A percentile compares a stretch with the other conserved stretches of the same genome.
These are phyloP conservation scores for Leptopilina boulardi DNA, from an alignment of 1,140 invertebrate species.

Conservation along the genomic window DNA sequence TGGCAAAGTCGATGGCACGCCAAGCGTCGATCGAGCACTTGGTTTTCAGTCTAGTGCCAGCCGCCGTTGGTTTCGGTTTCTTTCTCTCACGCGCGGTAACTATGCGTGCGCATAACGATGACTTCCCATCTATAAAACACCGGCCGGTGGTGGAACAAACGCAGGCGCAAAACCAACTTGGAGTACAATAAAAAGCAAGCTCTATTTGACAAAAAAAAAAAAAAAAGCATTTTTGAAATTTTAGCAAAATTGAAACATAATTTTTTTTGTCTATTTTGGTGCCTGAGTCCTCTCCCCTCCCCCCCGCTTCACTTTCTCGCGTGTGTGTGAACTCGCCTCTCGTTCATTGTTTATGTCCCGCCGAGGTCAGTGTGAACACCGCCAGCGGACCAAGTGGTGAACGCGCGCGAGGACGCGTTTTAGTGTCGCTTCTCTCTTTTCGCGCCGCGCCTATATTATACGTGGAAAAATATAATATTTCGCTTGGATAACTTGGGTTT, in stretches of 20 bases:
- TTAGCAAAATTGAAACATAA: too few species aligned
- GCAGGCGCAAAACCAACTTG: slow-evolving; percentile 42
- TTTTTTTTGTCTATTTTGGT: too few species aligned
- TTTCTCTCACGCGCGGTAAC: background rate
- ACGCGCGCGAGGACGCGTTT: slow-evolving; percentile 12
- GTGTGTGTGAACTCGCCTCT: slow-evolving; percentile 28
- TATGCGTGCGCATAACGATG: slow-evolving; percentile 10
- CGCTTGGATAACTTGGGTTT: background rate
- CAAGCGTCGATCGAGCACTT: slow-evolving; percentile 54
- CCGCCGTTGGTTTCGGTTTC: slow-evolving; percentile 38
- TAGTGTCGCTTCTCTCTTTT: background rate
- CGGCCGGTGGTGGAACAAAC: slow-evolving; percentile 29
- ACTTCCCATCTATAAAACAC: slow-evolving; percentile 23
- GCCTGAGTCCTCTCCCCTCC: background rate
- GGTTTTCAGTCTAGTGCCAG: slow-evolving; percentile 65
- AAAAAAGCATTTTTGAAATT: too few species aligned
- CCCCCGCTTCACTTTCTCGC: background rate
- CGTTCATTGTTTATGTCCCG: slow-evolving; percentile 24
- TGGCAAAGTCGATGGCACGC: slow-evolving; percentile 50
- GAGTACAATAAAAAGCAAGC: background rate
- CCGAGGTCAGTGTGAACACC: slow-evolving; percentile 26
- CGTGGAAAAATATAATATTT: background rate
- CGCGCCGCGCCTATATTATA: background rate
- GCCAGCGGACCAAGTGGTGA: slow-evolving; percentile 27
- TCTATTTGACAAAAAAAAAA: too few species aligned